These are phyloP conservation scores for Bombus sibiricus DNA, from an alignment of 1,140 invertebrate genomes.

Conservation along the genomic window DNA sequence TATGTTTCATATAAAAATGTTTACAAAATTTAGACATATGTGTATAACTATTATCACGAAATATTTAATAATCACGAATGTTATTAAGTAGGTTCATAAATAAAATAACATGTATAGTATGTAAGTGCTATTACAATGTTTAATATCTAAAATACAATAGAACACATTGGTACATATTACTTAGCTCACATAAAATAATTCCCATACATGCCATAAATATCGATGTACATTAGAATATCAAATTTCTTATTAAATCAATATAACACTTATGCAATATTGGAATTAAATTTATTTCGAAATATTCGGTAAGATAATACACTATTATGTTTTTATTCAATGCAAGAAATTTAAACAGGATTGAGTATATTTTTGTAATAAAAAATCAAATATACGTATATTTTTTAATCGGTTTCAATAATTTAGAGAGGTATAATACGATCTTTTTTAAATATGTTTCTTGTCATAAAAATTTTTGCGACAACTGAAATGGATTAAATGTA, in stretches of 20 bases:
- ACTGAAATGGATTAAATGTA: constrained; percentile 41
- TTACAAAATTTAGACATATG: constrained; percentile 46
- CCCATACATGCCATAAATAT: constrained; percentile 60
- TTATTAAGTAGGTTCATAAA: constrained; percentile 56
- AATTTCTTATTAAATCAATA: constrained; percentile 52
- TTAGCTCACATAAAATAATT: constrained; percentile 59
- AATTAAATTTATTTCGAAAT: constrained; percentile 35
- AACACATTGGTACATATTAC: constrained; percentile 50
- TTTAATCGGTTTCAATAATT: constrained; percentile 13
- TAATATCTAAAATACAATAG: constrained; percentile 56
- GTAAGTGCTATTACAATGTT: constrained; percentile 58
- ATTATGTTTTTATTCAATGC: constrained; percentile 19
- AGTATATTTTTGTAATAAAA: neutral
- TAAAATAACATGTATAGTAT: constrained; percentile 47
- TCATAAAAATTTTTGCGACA: constrained; percentile 47
- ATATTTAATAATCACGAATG: constrained; percentile 56
- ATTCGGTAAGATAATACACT: neutral
- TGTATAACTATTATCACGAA: constrained; percentile 53
- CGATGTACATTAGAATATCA: constrained; percentile 60
- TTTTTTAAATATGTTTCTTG: neutral
- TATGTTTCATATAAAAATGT: constrained; percentile 27
- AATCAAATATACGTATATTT: neutral
- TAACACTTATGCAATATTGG: constrained; percentile 53
- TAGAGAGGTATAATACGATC: neutral
- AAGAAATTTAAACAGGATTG: constrained; percentile 11